Conservation (phyloP, 2,113 vertebrate species). For the Xiphorhynchus elegans region DNA sequence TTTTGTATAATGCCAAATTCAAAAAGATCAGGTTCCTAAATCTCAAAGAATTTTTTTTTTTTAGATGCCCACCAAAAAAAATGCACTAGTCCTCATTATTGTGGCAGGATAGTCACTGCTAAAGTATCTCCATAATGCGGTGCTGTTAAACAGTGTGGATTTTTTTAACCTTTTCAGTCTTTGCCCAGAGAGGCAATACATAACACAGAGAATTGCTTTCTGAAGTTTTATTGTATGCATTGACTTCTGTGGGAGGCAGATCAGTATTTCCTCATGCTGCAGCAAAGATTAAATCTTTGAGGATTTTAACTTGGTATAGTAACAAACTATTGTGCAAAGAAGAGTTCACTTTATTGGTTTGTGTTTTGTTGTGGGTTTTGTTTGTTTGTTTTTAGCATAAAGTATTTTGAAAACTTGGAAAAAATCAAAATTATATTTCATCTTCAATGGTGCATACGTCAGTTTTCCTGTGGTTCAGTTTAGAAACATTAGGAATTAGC, state of each 20-base stretch:
- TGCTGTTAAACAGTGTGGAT: neutral
- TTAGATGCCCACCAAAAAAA: neutral
- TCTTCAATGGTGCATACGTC: slow-evolving; percentile 11
- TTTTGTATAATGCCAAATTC: neutral
- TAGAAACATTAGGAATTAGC: slow-evolving; percentile 10
- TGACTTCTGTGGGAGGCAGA: slow-evolving; percentile 26
- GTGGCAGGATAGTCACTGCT: neutral
- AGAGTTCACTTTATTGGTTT: neutral
- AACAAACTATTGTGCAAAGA: neutral
- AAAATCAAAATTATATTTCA: neutral
- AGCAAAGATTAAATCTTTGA: slow-evolving; percentile 26
- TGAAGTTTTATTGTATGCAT: slow-evolving; percentile 52
- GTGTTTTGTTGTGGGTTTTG: neutral
- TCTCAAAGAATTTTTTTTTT: neutral
- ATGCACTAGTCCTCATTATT: neutral
- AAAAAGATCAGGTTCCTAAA: neutral
- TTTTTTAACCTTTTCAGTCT: slow-evolving; percentile 53
- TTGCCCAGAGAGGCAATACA: slow-evolving; percentile 12
- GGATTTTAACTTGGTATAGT: neutral
- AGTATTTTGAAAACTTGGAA: neutral
- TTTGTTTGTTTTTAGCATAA: neutral
- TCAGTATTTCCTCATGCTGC: slow-evolving; percentile 6
- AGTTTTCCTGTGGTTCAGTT: neutral
- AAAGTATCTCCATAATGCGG: neutral
- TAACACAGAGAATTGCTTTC: slow-evolving; percentile 42